Percentiles rank a stretch among this genome's conserved stretches.
phyloP scores from a whole-genome alignment of 1,140 invertebrate genomes.

The Scaptomyza pallida region DNA sequence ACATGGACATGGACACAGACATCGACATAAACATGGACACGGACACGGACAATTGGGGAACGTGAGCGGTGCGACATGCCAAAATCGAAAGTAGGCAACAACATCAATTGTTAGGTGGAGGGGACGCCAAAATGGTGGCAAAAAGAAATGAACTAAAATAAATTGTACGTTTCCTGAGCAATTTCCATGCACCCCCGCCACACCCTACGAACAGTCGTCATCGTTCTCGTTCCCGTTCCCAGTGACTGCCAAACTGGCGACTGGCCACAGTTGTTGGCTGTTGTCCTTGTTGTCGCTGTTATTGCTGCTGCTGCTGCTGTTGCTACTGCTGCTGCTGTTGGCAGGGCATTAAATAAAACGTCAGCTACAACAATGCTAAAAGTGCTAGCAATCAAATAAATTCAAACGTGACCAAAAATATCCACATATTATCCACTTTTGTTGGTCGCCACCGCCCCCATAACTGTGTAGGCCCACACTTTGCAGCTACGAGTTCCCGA shows the following conservation, averaged over 20 bases:
- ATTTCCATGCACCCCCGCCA: constrained; percentile 57
- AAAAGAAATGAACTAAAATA: constrained; percentile 82
- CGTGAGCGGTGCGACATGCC: constrained; percentile 77
- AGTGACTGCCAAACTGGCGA: constrained; percentile 13
- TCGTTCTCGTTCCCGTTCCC: background rate
- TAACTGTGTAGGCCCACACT: constrained; percentile 16
- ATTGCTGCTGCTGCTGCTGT: constrained; percentile 18
- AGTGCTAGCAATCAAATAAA: constrained; percentile 82
- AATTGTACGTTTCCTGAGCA: constrained; percentile 82
- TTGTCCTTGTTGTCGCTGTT: constrained; percentile 37
- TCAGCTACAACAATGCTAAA: constrained; percentile 81
- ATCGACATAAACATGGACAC: constrained; percentile 29
- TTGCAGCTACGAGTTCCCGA: background rate
- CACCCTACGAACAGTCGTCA: background rate
- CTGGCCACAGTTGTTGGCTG: constrained; percentile 27
- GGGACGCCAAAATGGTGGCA: constrained; percentile 63
- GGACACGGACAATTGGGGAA: constrained; percentile 67
- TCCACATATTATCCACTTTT: constrained; percentile 81
- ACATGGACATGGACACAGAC: background rate
- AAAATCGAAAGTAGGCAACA: constrained; percentile 82
- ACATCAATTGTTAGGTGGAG: constrained; percentile 66
- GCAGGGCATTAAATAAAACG: constrained; percentile 80
- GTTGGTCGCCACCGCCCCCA: constrained; percentile 17
- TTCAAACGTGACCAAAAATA: constrained; percentile 83
- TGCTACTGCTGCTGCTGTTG: constrained; percentile 53